Percentiles rank a stretch among this genome's conserved stretches.
These are phyloP conservation scores for Tachycineta bicolor DNA, from an alignment of 2,113 vertebrate genomes.

Conservation along the genomic window DNA sequence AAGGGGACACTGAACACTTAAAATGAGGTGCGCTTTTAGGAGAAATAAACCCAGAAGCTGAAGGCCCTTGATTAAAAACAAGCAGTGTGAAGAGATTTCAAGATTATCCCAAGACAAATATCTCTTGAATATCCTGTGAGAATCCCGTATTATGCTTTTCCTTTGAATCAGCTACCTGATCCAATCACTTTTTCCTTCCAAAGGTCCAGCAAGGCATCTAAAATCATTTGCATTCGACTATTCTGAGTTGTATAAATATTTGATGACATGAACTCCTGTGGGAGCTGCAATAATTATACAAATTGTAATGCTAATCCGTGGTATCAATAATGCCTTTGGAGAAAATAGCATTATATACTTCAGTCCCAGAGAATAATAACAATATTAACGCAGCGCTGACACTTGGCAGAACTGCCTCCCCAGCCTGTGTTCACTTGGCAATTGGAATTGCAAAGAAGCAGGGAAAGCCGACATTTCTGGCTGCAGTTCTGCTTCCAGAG, in stretches of 20 bases:
- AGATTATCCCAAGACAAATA: background rate
- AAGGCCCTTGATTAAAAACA: background rate
- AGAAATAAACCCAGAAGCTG: background rate
- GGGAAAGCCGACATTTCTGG: conserved; percentile 61
- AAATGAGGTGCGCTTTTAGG: background rate
- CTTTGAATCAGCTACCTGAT: background rate
- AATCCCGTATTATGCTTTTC: background rate
- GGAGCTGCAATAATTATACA: conserved; percentile 66
- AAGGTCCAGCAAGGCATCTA: conserved; percentile 14
- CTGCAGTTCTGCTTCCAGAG: conserved; percentile 61
- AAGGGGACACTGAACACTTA: background rate
- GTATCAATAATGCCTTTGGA: conserved; percentile 65
- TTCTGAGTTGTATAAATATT: conserved; percentile 68
- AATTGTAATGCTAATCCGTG: conserved; percentile 67
- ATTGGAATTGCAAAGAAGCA: conserved; percentile 65
- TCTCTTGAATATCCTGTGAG: background rate
- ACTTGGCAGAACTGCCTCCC: conserved; percentile 63
- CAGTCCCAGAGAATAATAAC: conserved; percentile 67
- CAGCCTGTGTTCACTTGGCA: conserved; percentile 66
- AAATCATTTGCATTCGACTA: conserved; percentile 3
- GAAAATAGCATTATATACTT: conserved; percentile 63
- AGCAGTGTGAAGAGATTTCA: background rate
- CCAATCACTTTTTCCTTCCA: background rate
- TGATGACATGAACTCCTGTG: conserved; percentile 59
- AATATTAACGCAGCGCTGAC: conserved; percentile 66